These are phyloP conservation scores for Penaeus vannamei DNA, from an alignment of 1,140 invertebrate genomes.

Conservation along the genomic window DNA sequence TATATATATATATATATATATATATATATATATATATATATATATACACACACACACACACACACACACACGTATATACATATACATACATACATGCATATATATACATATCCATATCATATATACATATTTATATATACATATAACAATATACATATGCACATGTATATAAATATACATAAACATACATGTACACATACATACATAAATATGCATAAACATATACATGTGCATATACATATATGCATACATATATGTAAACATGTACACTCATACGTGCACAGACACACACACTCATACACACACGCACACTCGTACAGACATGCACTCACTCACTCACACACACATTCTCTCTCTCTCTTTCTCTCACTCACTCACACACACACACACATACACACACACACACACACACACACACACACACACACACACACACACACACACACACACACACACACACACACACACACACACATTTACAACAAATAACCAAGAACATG, in stretches of 20 bases:
- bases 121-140: conserved; percentile 36
- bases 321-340: not conserved
- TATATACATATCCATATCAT: conserved; percentile 4
- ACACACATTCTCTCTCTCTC: too few species aligned
- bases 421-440: not conserved
- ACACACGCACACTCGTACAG: not conserved
- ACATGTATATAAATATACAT: conserved; percentile 18
- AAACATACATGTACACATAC: not conserved
- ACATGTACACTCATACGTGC: not conserved
- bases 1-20: conserved; percentile 28
- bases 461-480: not conserved
- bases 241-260: not conserved
- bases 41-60: not conserved
- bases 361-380: too few species aligned
- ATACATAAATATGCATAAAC: not conserved
- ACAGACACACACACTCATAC: not conserved
- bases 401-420: not conserved
- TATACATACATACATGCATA: conserved; percentile 31
- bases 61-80: not conserved
- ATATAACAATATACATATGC: conserved; percentile 17
- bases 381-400: not conserved
- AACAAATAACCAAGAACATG: too few species aligned
- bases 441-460: not conserved
- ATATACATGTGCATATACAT: conserved; percentile 14
- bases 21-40: not conserved